Evolutionary conservation across 2,113 vertebrate species (phyloP).

Genomic region (Menura novaehollandiae): DNA sequence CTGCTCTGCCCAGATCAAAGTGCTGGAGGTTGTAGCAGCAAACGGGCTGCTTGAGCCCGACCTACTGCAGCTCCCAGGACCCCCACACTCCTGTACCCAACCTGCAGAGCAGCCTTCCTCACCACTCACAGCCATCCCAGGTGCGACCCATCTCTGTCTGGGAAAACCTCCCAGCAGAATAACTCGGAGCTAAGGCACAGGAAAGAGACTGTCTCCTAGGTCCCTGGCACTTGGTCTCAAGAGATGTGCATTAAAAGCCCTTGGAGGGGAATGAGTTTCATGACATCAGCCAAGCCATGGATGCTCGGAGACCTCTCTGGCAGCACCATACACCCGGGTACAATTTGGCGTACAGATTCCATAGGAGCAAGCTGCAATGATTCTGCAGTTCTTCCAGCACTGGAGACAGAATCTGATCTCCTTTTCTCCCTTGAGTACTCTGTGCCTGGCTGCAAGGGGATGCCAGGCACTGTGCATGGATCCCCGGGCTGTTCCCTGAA

Average conservation of each 20-base stretch:
- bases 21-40: neutral
- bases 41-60: neutral
- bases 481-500: neutral
- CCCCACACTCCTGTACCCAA: fast-evolving
- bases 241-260: neutral
- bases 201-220: neutral
- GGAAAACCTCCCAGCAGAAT: neutral
- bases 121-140: neutral
- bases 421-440: fast-evolving
- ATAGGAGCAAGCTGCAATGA: fast-evolving
- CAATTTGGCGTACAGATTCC: neutral
- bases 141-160: neutral
- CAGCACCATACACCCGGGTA: fast-evolving
- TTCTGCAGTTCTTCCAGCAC: neutral
- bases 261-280: neutral
- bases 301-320: neutral
- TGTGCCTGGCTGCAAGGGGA: fast-evolving
- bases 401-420: neutral
- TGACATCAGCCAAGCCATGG: neutral
- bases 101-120: neutral
- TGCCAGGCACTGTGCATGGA: neutral
- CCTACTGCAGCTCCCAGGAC: neutral
- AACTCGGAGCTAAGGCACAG: neutral
- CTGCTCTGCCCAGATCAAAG: neutral
- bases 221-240: fast-evolving